Percentiles rank a stretch among this genome's conserved stretches.
phyloP scores from a whole-genome alignment of 2,888 invertebrate species.

The Tolmerus cingulatus region DNA sequence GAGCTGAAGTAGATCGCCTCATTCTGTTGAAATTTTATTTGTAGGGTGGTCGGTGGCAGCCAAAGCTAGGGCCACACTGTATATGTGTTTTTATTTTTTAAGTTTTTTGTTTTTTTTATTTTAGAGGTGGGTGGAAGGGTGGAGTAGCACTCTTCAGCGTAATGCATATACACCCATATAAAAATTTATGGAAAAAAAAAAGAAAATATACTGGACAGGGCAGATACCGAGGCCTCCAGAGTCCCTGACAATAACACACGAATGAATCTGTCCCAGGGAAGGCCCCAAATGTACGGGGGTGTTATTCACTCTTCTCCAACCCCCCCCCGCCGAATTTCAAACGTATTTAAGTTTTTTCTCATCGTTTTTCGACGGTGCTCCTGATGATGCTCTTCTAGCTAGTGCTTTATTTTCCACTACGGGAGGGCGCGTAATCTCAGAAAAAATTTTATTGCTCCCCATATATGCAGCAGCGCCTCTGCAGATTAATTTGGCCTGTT shows the following conservation, averaged over 20 bases:
- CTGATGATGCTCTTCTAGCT: conserved; percentile 39
- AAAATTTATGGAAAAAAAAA: conserved; percentile 26
- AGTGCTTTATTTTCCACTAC: conserved; percentile 36
- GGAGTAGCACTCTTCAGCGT: conserved; percentile 9
- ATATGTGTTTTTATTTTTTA: not conserved
- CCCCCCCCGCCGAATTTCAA: conserved; percentile 22
- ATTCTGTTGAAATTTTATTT: not conserved
- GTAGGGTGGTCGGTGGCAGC: not conserved
- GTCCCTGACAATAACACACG: conserved; percentile 37
- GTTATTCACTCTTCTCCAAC: conserved; percentile 31
- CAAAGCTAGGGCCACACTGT: not conserved
- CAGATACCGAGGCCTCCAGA: conserved; percentile 10
- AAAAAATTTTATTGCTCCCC: conserved; percentile 44
- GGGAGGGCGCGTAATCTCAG: conserved; percentile 36
- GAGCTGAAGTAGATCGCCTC: conserved; percentile 7
- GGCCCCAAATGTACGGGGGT: not conserved
- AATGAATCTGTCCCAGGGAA: conserved; percentile 32
- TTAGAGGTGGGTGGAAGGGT: not conserved
- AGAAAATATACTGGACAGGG: not conserved
- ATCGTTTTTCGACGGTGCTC: conserved; percentile 18
- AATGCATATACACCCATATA: conserved; percentile 1
- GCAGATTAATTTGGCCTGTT: conserved; percentile 43
- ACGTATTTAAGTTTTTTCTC: conserved; percentile 37
- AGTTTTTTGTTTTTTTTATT: not conserved
- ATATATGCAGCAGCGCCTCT: conserved; percentile 45